phyloP scores from a whole-genome alignment of 2,113 vertebrate species.

The Cryptomyrus ogoouensis region DNA sequence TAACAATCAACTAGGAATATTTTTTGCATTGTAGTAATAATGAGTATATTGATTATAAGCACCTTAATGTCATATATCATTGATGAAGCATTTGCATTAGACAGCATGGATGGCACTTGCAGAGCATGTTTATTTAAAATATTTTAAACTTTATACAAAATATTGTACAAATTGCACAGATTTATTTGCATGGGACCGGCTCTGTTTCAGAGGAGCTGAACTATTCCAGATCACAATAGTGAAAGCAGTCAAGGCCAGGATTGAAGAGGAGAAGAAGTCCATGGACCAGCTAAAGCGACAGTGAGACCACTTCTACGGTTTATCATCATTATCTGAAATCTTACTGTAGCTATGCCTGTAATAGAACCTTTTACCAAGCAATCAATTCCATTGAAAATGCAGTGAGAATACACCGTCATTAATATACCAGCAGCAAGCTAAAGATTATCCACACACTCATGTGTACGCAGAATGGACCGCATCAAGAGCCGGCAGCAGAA shows the following conservation, averaged over 20 bases:
- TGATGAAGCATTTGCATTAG: not conserved
- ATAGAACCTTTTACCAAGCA: not conserved
- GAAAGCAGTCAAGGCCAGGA: constrained; percentile 85
- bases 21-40: not conserved
- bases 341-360: not conserved
- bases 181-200: not conserved
- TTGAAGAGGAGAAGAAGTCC: constrained; percentile 90
- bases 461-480: constrained; percentile 78
- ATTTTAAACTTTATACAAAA: not conserved
- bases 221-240: constrained; percentile 91
- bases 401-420: not conserved
- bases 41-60: not conserved
- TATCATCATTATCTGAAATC: no score
- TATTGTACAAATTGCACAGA: not conserved
- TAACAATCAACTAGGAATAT: not conserved
- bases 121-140: not conserved
- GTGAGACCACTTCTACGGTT: constrained; percentile 56
- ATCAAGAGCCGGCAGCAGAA: constrained; percentile 92
- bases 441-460: not conserved
- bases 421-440: not conserved
- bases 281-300: constrained; percentile 96
- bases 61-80: not conserved
- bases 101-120: not conserved
- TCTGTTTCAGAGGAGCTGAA: constrained; percentile 76
- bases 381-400: not conserved